A percentile compares a stretch with the other conserved stretches of the same genome.
Conservation (phyloP, 1,140 invertebrate species). For the Diorhabda carinulata region DNA sequence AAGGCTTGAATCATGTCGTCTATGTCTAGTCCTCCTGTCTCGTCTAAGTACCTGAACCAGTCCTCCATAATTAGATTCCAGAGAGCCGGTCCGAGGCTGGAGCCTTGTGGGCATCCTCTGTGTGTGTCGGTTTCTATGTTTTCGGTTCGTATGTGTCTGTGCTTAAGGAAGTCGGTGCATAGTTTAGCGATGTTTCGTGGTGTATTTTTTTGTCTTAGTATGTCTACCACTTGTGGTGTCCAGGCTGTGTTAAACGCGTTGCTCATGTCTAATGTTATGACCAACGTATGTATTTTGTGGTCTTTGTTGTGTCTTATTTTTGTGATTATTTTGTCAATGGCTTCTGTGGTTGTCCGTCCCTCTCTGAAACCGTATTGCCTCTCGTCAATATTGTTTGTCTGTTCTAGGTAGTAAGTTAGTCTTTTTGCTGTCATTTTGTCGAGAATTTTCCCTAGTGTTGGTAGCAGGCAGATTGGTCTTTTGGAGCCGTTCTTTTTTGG, state of each 20-base stretch:
- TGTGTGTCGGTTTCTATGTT: slow-evolving; percentile 7
- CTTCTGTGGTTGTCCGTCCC: no score
- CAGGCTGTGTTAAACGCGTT: no score
- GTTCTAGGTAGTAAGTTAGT: neutral
- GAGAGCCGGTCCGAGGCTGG: slow-evolving; percentile 26
- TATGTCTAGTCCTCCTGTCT: slow-evolving; percentile 7
- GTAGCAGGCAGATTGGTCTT: neutral
- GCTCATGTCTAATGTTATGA: no score
- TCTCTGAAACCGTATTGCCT: slow-evolving; percentile 26
- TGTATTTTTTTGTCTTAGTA: no score
- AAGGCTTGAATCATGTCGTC: slow-evolving; percentile 17
- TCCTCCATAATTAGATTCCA: slow-evolving; percentile 31
- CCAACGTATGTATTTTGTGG: no score
- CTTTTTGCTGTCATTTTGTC: slow-evolving; percentile 4
- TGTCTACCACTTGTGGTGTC: no score
- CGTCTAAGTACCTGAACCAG: slow-evolving; percentile 21
- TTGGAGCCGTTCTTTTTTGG: neutral
- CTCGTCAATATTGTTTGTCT: neutral
- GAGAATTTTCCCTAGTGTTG: slow-evolving; percentile 1
- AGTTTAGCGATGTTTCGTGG: no score
- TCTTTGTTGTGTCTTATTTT: no score
- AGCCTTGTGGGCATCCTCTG: slow-evolving; percentile 35
- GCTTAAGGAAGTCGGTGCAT: no score
- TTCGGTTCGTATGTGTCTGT: slow-evolving; percentile 20
- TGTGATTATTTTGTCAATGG: no score